These are phyloP conservation scores for Crotalus viridis DNA, from an alignment of 2,113 vertebrate genomes.

Conservation along the genomic window DNA sequence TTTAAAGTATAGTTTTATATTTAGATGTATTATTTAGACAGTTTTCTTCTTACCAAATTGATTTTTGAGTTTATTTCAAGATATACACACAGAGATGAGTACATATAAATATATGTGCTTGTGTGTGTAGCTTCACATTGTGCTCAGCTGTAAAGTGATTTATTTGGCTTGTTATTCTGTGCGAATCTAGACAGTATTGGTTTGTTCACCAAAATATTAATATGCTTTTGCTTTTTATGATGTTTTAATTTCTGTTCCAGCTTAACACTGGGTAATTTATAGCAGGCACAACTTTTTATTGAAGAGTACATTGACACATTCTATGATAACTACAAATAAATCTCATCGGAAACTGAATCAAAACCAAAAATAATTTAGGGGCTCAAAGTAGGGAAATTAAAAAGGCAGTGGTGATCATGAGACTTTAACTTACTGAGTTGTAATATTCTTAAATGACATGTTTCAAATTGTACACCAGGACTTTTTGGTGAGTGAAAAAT, in stretches of 20 bases:
- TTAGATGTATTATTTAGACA: not conserved
- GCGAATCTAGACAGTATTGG: not conserved
- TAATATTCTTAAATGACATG: not conserved
- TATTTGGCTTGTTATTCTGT: not conserved
- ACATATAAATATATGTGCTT: rapidly evolving
- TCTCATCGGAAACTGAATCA: not conserved
- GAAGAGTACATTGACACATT: not conserved
- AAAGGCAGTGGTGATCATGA: not conserved
- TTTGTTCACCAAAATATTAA: not conserved
- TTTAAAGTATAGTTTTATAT: not conserved
- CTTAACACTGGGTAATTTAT: not conserved
- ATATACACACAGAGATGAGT: not conserved
- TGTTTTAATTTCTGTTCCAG: not conserved
- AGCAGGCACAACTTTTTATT: not conserved
- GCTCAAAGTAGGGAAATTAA: rapidly evolving
- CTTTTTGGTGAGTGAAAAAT: not conserved
- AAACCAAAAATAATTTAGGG: not conserved
- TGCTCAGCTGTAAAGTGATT: not conserved
- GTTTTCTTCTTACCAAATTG: not conserved
- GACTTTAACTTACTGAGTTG: not conserved
- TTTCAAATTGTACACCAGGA: not conserved
- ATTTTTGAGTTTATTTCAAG: not conserved
- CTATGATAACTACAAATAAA: not conserved
- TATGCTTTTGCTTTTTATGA: not conserved
- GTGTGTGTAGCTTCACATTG: not conserved